Evolutionary conservation across 2,888 invertebrate genomes (phyloP), one percentile per base, ranked within the genome.

Genomic region (Stictocephala bisonia): DNA sequence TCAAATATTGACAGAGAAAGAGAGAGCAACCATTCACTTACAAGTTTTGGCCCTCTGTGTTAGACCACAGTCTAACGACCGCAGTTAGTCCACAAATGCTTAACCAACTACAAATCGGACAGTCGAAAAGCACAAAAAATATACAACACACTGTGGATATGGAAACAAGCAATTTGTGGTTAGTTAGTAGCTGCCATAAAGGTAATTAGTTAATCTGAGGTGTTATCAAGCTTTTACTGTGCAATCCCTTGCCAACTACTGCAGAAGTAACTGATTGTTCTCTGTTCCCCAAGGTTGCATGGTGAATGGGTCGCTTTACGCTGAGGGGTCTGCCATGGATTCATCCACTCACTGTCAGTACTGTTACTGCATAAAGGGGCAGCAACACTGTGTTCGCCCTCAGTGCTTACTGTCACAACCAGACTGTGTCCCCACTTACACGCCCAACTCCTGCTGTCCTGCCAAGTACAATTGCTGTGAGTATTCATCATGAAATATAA

Each of bases 321-420:
- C 90, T 18, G 91, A 92, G 58, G 93, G 93, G 1, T 95, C 95
- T 3, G 95, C 95, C 6, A 92, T 95, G 92, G 88, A 89, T 78
- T 90, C 92, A 3, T 88, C 89, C 18, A 88, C 89, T 74, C 87
- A 91, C n/a, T 95, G 95, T 85, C 92, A 94, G 84, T 93, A 93
- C 84, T 95, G 95, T 85, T 95, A 93, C 85, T 95, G 95, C 82
- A 89, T 93, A 79, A 77, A 87, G 29, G 93, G 93, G 3, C 85
- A 86, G 67, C 89, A 91, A 79, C 88, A 89, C 79, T 95, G 95
- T 84, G 91, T 95, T 69, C 88, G 90, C 76, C 95, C 95, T 0
- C 89, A 90, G 81, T 95, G 95, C 84, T 86, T 94, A 81, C 86
- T 93, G 64, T 89, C 92, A 0, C 87, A 93, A 40, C 88, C 89